phyloP scores from a whole-genome alignment of 2,888 invertebrate species.

The Aphidoletes aphidimyza region DNA sequence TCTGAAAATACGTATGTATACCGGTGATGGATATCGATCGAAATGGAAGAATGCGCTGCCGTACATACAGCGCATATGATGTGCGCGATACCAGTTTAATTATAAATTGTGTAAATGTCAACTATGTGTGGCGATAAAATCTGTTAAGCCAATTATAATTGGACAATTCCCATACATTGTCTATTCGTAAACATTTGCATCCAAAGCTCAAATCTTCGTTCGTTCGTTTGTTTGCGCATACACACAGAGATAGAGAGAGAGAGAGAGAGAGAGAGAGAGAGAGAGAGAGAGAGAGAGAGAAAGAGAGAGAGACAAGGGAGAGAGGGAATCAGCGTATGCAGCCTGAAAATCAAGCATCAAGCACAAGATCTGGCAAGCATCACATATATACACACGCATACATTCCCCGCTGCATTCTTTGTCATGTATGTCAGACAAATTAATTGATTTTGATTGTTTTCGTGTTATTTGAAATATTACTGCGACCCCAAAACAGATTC shows the following conservation, averaged over 20 bases:
- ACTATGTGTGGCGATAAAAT: conserved; percentile 50
- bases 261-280: too few species aligned
- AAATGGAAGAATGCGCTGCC: not conserved
- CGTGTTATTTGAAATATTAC: conserved; percentile 44
- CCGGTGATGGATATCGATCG: conserved; percentile 30
- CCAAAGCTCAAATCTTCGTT: not conserved
- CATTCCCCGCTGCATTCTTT: not conserved
- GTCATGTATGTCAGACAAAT: conserved; percentile 50
- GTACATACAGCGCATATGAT: not conserved
- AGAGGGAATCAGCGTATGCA: not conserved
- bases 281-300: too few species aligned
- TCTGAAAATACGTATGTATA: not conserved
- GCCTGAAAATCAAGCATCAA: too few species aligned
- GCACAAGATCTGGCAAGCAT: not conserved
- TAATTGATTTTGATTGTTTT: conserved; percentile 54
- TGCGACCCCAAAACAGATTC: not conserved
- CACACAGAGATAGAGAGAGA: not conserved
- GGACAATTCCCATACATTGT: conserved; percentile 53
- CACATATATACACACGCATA: not conserved
- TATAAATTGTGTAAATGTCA: conserved; percentile 54
- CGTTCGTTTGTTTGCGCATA: not conserved
- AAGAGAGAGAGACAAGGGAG: too few species aligned
- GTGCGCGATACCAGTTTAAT: conserved; percentile 50
- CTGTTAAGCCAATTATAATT: conserved; percentile 54
- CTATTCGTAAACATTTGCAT: conserved; percentile 29